Evolutionary conservation across 2,113 vertebrate genomes (phyloP).

Genomic region (Amia ocellicauda): DNA sequence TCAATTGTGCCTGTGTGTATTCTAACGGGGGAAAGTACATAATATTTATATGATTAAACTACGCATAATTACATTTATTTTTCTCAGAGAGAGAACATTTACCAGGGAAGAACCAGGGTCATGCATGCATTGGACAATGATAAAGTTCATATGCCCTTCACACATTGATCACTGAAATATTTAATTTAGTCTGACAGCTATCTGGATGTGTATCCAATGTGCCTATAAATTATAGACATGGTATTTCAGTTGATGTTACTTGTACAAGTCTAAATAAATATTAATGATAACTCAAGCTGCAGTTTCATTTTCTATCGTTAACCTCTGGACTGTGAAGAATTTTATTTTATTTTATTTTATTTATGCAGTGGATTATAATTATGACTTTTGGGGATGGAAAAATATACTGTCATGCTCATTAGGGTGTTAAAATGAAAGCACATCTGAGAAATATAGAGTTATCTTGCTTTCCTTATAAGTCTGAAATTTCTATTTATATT

Average conservation of each 20-base stretch:
- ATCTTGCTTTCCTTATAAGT: too few species aligned
- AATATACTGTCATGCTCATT: too few species aligned
- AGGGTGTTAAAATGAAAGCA: too few species aligned
- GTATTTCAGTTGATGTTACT: constrained; percentile 1
- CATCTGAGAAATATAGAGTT: too few species aligned
- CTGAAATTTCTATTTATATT: too few species aligned
- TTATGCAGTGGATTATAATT: constrained; percentile 24
- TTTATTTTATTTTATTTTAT: constrained; percentile 22
- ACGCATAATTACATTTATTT: too few species aligned
- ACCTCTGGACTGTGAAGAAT: constrained; percentile 22
- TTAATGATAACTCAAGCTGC: constrained; percentile 32
- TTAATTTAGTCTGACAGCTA: constrained; percentile 32
- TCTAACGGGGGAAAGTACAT: too few species aligned
- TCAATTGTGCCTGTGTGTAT: too few species aligned
- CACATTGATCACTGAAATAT: constrained; percentile 6
- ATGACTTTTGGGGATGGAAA: constrained; percentile 6
- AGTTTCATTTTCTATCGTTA: constrained; percentile 34
- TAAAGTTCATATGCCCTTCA: constrained; percentile 12
- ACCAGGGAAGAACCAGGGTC: too few species aligned
- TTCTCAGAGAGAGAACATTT: too few species aligned
- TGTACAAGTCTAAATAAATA: constrained; percentile 27
- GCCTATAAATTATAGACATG: constrained; percentile 7
- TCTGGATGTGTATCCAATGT: constrained; percentile 22
- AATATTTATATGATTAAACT: neutral
- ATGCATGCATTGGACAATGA: too few species aligned